phyloP scores from a whole-genome alignment of 1,140 invertebrate species.

The Nylanderia fulva region DNA sequence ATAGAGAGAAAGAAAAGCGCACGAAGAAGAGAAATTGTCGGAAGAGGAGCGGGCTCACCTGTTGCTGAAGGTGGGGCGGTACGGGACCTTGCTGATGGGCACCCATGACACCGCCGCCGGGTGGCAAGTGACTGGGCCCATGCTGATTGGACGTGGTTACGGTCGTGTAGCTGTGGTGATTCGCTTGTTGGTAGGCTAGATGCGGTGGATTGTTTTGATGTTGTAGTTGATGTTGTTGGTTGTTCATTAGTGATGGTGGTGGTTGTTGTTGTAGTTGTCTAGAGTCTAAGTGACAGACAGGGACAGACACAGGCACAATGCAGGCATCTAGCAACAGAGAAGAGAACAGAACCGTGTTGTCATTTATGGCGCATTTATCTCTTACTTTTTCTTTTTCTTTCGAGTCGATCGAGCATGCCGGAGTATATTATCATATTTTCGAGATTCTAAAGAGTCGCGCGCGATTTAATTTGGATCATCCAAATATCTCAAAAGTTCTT shows the following conservation, averaged over 20 bases:
- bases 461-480: background rate
- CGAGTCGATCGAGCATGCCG: conserved; percentile 59
- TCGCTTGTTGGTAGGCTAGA: conserved; percentile 87
- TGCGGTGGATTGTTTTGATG: conserved; percentile 86
- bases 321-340: conserved; percentile 88
- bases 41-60: conserved; percentile 84
- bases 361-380: conserved; percentile 84
- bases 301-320: conserved; percentile 87
- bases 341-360: conserved; percentile 87
- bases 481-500: background rate
- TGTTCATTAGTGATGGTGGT: conserved; percentile 83
- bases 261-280: conserved; percentile 86
- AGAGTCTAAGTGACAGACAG: conserved; percentile 87
- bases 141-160: conserved; percentile 85
- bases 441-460: conserved; percentile 10
- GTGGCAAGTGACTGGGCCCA: conserved; percentile 78
- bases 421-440: conserved; percentile 26
- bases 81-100: conserved; percentile 83
- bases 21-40: conserved; percentile 57
- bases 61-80: conserved; percentile 85
- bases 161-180: conserved; percentile 86
- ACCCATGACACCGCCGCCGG: conserved; percentile 81
- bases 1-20: conserved; percentile 48
- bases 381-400: conserved; percentile 55
- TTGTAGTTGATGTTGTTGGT: conserved; percentile 84